A percentile compares a stretch with the other conserved stretches of the same genome.
These are phyloP conservation scores for Cheilosia urbana DNA, from an alignment of 2,888 invertebrate species.

Conservation along the genomic window DNA sequence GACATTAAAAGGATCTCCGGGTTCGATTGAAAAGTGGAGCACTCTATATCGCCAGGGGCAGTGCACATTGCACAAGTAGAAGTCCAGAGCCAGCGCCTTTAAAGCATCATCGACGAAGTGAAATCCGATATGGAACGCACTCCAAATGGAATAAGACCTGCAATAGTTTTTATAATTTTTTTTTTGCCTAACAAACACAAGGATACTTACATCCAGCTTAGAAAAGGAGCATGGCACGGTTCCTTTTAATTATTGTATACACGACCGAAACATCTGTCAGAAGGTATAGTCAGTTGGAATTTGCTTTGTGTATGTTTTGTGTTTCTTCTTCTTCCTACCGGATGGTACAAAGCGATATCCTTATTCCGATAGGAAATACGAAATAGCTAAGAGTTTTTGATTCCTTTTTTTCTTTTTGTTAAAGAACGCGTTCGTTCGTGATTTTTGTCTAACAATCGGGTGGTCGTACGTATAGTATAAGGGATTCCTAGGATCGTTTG, in stretches of 20 bases:
- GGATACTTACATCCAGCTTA: conserved; percentile 4
- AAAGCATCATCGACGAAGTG: conserved; percentile 29
- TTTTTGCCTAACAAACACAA: conserved; percentile 21
- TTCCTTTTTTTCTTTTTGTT: not conserved
- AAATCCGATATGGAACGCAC: conserved; percentile 57
- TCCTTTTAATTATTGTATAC: conserved; percentile 53
- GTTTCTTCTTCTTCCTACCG: conserved; percentile 58
- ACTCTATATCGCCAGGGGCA: conserved; percentile 1
- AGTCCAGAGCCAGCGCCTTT: conserved; percentile 9
- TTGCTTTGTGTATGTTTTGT: conserved; percentile 27
- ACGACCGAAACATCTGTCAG: conserved; percentile 62
- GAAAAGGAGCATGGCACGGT: conserved; percentile 38
- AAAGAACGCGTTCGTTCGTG: conserved; percentile 39
- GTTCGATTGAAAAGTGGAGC: conserved; percentile 3
- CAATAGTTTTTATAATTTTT: conserved; percentile 20
- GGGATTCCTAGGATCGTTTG: not conserved
- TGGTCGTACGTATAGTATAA: conserved; percentile 8
- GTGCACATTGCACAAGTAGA: conserved; percentile 19
- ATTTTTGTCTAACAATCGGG: conserved; percentile 28
- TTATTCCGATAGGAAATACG: conserved; percentile 38
- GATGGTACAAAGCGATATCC: conserved; percentile 34
- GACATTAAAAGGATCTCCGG: conserved; percentile 1
- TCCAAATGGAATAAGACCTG: conserved; percentile 40
- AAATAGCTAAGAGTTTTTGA: not conserved
- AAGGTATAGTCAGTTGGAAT: conserved; percentile 47